phyloP scores from a whole-genome alignment of 2,797 vertebrate species.

The Taeniopygia guttata region DNA sequence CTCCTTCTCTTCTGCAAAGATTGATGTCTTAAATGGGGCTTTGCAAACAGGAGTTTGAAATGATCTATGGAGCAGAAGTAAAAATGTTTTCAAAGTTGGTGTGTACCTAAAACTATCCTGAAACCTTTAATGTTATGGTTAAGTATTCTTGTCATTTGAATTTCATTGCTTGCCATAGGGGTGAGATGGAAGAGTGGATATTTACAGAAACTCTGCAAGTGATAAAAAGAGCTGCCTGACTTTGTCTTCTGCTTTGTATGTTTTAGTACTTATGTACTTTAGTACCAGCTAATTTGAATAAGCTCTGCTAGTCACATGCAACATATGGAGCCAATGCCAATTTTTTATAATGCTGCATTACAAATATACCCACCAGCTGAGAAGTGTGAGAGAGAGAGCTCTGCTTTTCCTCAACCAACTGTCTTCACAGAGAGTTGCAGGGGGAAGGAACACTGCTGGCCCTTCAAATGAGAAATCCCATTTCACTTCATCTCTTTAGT shows the following conservation, averaged over 20 bases:
- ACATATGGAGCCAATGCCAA: conserved; percentile 54
- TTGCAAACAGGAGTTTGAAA: neutral
- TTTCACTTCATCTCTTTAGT: neutral
- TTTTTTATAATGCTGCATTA: conserved; percentile 57
- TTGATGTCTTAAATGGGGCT: neutral
- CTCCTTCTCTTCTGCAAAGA: neutral
- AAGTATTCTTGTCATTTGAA: conserved; percentile 2
- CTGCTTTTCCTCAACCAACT: conserved; percentile 43
- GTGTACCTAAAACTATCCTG: neutral
- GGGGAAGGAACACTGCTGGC: neutral
- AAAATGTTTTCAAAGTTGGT: neutral
- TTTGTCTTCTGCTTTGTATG: conserved; percentile 51
- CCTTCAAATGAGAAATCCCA: neutral
- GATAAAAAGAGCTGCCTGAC: conserved; percentile 46
- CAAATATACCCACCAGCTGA: conserved; percentile 63
- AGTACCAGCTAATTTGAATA: conserved; percentile 62
- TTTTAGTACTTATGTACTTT: conserved; percentile 47
- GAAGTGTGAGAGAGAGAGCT: conserved; percentile 51
- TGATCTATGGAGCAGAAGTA: neutral
- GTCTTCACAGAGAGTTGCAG: conserved; percentile 12
- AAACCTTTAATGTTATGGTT: neutral
- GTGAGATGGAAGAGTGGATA: conserved; percentile 27
- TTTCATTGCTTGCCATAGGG: conserved; percentile 13
- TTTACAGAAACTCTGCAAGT: conserved; percentile 13
- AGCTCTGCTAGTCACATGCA: conserved; percentile 37